Evolutionary conservation across 2,113 vertebrate genomes (phyloP), one percentile per base, ranked within the genome.

Genomic region (Porphyrio hochstetteri): DNA sequence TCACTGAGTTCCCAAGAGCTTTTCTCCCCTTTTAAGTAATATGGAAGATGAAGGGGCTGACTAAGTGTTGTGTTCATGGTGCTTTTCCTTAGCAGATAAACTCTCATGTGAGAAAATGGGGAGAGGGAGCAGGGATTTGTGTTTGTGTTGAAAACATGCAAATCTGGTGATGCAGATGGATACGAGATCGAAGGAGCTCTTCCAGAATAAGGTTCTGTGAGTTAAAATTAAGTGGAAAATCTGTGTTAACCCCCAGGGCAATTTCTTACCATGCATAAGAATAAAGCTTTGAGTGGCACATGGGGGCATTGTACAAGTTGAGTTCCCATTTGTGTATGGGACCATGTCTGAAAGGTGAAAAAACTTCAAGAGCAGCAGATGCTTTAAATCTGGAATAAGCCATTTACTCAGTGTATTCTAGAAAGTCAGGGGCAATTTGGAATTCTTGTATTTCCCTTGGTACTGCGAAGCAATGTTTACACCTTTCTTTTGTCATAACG

Each of bases 21-120:
- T 92, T 92, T 90, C 57, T 88, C 64, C 44, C 33, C 68, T 92
- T 96, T 93, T 65, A 93, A 88, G 77, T 92, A 68, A 95, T 93
- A 86, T 76, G 78, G 92, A 92, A 94, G 88, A 85, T 86, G 92
- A 67, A 82, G 20, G 24, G 59, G 31, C 50, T 38, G 33, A 53
- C 35, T 53, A 72, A 87, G 68, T 77, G 86, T 87, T 76, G 55
- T 63, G 55, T 87, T 93, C 74, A 20, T 27, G 59, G 76, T 75
- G 64, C 40, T 93, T 83, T 94, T 82, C 50, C 68, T 92, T 92
- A 77, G 74, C 35, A 86, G 42, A 93, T 83, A 85, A 92, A 88
- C 75, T 93, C 75, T 80, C 57, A 56, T 64, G 74, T 75, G 82
- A 81, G 83, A 95, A 93, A 83, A 77, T 9, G 14, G 9, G 48